phyloP scores from a whole-genome alignment of 2,113 vertebrate species.

The Ophiodon elongatus region DNA sequence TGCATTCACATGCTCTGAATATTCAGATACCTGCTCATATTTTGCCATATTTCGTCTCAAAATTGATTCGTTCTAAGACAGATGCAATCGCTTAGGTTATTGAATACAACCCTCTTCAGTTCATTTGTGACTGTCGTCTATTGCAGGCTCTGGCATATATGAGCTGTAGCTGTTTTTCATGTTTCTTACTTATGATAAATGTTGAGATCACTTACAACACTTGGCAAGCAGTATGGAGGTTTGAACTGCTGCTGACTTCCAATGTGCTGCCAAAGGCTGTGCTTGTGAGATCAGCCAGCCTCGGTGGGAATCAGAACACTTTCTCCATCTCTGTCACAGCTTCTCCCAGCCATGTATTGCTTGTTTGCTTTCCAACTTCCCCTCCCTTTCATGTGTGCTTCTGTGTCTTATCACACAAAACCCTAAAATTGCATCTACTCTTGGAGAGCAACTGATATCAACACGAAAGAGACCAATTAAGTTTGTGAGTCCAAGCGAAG shows the following conservation, averaged over 20 bases:
- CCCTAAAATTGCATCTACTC: neutral
- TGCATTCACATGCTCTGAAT: neutral
- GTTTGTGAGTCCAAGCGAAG: neutral
- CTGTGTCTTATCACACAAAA: conserved; percentile 18
- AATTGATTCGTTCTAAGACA: neutral
- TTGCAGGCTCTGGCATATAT: neutral
- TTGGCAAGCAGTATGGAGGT: conserved; percentile 26
- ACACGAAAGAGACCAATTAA: neutral
- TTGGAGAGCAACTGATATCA: conserved; percentile 2
- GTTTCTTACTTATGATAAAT: neutral
- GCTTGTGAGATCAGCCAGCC: conserved; percentile 10
- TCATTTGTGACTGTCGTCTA: neutral
- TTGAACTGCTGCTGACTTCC: conserved; percentile 35
- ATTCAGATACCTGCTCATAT: conserved; percentile 11
- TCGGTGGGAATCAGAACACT: neutral
- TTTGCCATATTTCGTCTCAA: neutral
- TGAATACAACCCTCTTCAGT: conserved; percentile 1
- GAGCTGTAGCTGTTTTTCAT: conserved; percentile 18
- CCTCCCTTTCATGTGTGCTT: conserved; percentile 2
- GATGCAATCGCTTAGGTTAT: neutral
- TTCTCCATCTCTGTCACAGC: conserved; percentile 7
- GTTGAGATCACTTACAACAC: conserved; percentile 8
- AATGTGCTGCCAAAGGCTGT: conserved; percentile 7
- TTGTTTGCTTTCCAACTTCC: conserved; percentile 5
- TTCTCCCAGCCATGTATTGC: conserved; percentile 5